Evolutionary conservation across 2,797 vertebrate species (phyloP).

Genomic region (Micromesistius poutassou): DNA sequence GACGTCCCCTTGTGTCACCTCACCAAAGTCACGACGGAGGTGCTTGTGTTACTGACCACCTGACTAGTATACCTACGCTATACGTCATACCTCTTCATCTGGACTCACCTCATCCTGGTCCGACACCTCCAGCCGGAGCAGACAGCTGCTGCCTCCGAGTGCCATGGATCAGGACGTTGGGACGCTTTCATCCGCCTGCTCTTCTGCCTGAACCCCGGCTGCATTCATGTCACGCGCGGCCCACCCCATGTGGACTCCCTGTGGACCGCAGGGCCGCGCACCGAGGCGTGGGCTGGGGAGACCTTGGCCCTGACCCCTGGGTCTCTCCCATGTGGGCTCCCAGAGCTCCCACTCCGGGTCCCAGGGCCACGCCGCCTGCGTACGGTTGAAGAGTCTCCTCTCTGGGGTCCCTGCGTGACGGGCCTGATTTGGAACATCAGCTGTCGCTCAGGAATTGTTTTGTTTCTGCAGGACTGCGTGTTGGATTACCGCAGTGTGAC

Average conservation of each 20-base stretch:
- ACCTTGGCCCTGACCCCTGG: slow-evolving; percentile 29
- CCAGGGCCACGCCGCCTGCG: slow-evolving; percentile 24
- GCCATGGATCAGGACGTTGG: slow-evolving; percentile 32
- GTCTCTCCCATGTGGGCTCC: slow-evolving; percentile 31
- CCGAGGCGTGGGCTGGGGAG: slow-evolving; percentile 47
- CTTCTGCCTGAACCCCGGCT: slow-evolving; percentile 25
- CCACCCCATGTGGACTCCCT: slow-evolving; percentile 27
- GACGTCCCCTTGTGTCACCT: not conserved
- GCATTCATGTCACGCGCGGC: slow-evolving; percentile 44
- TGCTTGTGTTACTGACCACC: not conserved
- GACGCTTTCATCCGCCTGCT: slow-evolving; percentile 33
- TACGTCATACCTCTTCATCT: no score
- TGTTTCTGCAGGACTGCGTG: slow-evolving; percentile 7
- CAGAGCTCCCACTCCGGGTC: slow-evolving; percentile 1
- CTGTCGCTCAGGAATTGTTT: not conserved
- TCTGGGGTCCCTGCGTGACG: slow-evolving; percentile 19
- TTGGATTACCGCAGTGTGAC: not conserved
- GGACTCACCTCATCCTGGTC: no score
- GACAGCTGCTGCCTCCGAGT: slow-evolving; percentile 33
- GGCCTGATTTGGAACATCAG: slow-evolving; percentile 10
- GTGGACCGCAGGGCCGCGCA: slow-evolving; percentile 26
- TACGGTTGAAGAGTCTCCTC: slow-evolving; percentile 13
- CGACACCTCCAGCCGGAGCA: slow-evolving; percentile 7
- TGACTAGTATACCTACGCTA: no score
- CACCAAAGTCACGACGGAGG: not conserved